A percentile compares a stretch with the other conserved stretches of the same genome.
Conservation (phyloP, 1,140 invertebrate genomes). For the Rhagoletis pomonella region DNA sequence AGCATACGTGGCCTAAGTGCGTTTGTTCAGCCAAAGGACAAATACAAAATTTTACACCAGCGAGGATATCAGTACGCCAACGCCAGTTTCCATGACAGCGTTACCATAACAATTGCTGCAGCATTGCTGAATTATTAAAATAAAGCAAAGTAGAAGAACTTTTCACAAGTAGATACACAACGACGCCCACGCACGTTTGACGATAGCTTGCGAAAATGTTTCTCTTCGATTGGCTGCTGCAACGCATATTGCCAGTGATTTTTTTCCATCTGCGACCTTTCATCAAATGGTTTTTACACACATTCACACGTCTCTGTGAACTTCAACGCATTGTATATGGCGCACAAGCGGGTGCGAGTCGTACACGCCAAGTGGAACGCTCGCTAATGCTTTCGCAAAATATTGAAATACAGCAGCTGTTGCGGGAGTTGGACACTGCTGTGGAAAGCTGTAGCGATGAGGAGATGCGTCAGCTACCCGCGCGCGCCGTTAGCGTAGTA, state of each 20-base stretch:
- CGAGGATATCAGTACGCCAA: not conserved
- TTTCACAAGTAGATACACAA: constrained; percentile 28
- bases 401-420: constrained; percentile 80
- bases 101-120: constrained; percentile 1
- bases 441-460: constrained; percentile 73
- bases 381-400: constrained; percentile 83
- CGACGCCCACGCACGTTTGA: not conserved
- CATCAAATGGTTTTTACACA: constrained; percentile 91
- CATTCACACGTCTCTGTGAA: constrained; percentile 91
- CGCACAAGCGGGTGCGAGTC: constrained; percentile 81
- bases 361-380: constrained; percentile 84
- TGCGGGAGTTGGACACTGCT: constrained; percentile 81
- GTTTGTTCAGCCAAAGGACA: not conserved
- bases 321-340: constrained; percentile 94
- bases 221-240: constrained; percentile 34
- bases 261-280: constrained; percentile 83
- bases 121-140: not conserved
- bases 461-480: constrained; percentile 74
- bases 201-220: not conserved
- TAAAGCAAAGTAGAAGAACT: not conserved
- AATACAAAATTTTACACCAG: not conserved
- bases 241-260: constrained; percentile 68
- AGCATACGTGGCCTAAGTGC: not conserved
- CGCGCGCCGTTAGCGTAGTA: constrained; percentile 81
- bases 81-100: constrained; percentile 20